Base-by-base conservation (phyloP, 2,797 vertebrate species). In the Melanotaenia maccullochi region DNA sequence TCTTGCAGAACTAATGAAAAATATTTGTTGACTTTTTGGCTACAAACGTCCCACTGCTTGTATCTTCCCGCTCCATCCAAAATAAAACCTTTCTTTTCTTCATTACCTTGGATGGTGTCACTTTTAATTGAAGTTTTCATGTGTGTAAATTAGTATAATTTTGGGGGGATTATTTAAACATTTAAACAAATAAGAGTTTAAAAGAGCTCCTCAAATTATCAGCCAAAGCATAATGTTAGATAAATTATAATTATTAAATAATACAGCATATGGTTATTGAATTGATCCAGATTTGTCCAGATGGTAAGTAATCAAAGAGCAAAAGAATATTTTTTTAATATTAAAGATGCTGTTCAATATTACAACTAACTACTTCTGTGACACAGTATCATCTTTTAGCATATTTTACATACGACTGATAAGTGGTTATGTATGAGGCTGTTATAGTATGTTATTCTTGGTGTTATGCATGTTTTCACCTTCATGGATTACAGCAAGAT, bases 391-490 rank as follows among this genome's bases (percentile, higher is more conserved):
- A 64, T 36, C 22, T 73, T 42, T 25, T 2, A 58, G 28, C 42
- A 68, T 59, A 65, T 60, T 24, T 28, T 11, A 60, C 60, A 55
- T 47, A 51, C 22, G 57, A n/a, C 30, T 73, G n/a, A 71, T 65
- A 55, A 60, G 61, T 38, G 40, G 4, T 54, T 42, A 73, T 61
- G 44, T 57, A 61, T 84, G 9, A 63, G 61, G 20, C 8, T 30
- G 30, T 56, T 58, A 24, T 12, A 24, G 49, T 22, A 59, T 58
- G 42, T 71, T 40, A 58, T 51, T 67, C 55, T 20, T 35, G 56
- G 40, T 1, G 0, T 55, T 63, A n/a, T 67, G 13, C 28, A 24
- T 68, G 55, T 75, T 74, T 78, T 84, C 59, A 81, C 33, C 42
- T n/a, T 30, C 51, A 71, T 57, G 78, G 73, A 52, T 42, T n/a